Evolutionary conservation across 2,888 invertebrate species (phyloP), one percentile per base, ranked within the genome.

Genomic region (Agriopis leucophaearia): DNA sequence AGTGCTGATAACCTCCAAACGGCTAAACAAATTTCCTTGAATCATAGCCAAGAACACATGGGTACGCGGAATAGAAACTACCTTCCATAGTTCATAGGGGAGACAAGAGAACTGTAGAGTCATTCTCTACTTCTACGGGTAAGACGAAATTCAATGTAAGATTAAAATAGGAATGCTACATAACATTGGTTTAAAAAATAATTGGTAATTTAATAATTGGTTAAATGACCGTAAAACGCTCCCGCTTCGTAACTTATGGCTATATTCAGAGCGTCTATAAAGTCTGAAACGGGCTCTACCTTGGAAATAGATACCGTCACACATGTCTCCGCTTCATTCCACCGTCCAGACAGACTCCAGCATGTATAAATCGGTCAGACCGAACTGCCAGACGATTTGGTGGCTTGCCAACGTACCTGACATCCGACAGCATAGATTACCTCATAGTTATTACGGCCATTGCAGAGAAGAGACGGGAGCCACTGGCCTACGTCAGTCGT

Each of bases 301-400:
- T 48, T 66, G 58, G 44, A 71, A 67, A 74, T 71, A 72, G 61
- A 61, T 62, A 45, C 47, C 12, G 52, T 71, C 56, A 69, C 56
- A 69, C 71, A 66, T 70, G 64, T 58, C 54, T 16, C 54, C 57
- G 18, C 63, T 60, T 40, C 64, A 74, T 78, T 74, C 74, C 74
- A 62, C 71, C 74, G 74, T 73, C 73, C 80, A 80, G 79, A 79
- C 78, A 72, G 69, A 78, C 77, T 84, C 82, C 84, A 84, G 81
- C 80, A 75, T 71, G 73, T 78, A 80, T 71, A 80, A 82, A 81
- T 83, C 80, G 78, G 81, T 79, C 77, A 67, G 67, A 59, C 58
- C 75, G 69, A 69, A 71, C 78, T 50, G 78, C 77, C 79, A 80
- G 80, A 78, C 79, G 75, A 75, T 70, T 88, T 88, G 88, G 87